These are phyloP conservation scores for Ictidomys tridecemlineatus DNA, from an alignment of 2,113 vertebrate genomes.

Conservation along the genomic window DNA sequence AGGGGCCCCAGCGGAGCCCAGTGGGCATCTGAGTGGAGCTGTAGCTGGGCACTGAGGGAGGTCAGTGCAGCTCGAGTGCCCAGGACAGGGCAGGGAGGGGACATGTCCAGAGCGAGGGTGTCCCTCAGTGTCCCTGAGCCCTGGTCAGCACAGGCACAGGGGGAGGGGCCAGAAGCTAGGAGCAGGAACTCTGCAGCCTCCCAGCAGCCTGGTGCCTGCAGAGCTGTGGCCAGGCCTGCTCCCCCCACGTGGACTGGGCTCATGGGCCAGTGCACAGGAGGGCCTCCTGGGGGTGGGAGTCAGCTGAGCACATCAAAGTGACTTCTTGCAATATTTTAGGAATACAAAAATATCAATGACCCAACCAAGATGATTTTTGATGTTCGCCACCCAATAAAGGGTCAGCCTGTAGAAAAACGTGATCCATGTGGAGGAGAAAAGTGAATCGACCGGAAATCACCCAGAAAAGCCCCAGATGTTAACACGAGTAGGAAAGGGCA, in stretches of 20 bases:
- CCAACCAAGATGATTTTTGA: too few relatives aligned
- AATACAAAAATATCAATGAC: too few relatives aligned
- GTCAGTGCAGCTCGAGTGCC: fast-evolving
- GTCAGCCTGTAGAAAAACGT: neutral
- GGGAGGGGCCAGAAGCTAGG: fast-evolving
- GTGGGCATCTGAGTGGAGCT: fast-evolving
- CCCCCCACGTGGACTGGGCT: too few relatives aligned
- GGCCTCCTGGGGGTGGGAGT: fast-evolving
- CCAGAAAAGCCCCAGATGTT: neutral
- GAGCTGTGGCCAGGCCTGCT: fast-evolving
- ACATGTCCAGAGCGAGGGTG: fast-evolving
- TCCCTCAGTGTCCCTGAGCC: too few relatives aligned
- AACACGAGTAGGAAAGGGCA: neutral
- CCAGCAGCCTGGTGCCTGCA: fast-evolving
- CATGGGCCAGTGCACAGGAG: fast-evolving
- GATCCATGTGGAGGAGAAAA: neutral
- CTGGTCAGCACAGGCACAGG: fast-evolving
- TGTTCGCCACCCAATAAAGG: neutral
- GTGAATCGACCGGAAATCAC: neutral
- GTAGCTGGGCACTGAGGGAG: fast-evolving
- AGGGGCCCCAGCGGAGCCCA: neutral
- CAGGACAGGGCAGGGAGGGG: neutral
- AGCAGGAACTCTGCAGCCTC: fast-evolving
- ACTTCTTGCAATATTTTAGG: fast-evolving
- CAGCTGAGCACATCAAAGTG: neutral